phyloP scores from a whole-genome alignment of 2,797 vertebrate species.

The Mus caroli region DNA sequence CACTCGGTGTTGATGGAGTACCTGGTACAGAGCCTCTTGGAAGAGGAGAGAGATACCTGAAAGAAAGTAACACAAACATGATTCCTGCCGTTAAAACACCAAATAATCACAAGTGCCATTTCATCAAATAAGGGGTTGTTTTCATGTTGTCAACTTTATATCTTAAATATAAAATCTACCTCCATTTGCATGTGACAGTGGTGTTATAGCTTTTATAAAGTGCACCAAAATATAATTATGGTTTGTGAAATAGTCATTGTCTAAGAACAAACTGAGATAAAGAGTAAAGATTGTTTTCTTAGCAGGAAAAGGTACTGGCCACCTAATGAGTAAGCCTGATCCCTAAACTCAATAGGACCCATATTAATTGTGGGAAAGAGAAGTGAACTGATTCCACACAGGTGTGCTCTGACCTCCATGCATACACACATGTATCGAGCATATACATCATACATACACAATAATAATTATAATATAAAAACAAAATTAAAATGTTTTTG shows the following conservation, averaged over 20 bases:
- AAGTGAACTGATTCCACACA: not conserved
- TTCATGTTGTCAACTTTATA: not conserved
- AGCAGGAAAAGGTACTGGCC: not conserved
- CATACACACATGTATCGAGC: not conserved
- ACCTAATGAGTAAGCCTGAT: not conserved
- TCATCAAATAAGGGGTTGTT: not conserved
- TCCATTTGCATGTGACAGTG: not conserved
- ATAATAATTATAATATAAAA: not conserved
- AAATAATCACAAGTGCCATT: not conserved
- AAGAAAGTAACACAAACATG: not conserved
- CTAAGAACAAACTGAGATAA: slow-evolving; percentile 6
- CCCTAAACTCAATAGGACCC: not conserved
- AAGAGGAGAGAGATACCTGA: not conserved
- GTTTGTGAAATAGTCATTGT: slow-evolving; percentile 37
- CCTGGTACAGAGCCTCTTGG: not conserved
- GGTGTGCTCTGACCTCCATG: not conserved
- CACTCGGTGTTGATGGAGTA: not conserved
- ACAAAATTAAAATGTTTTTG: not conserved
- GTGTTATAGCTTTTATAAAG: not conserved
- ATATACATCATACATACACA: not conserved
- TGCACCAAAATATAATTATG: not conserved
- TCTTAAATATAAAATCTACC: not conserved
- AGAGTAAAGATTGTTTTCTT: not conserved
- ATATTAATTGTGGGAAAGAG: not conserved
- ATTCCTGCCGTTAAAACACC: not conserved